A percentile compares a stretch with the other conserved stretches of the same genome.
Evolutionary conservation across 2,797 vertebrate genomes (phyloP).

Genomic region (Microtus agrestis): DNA sequence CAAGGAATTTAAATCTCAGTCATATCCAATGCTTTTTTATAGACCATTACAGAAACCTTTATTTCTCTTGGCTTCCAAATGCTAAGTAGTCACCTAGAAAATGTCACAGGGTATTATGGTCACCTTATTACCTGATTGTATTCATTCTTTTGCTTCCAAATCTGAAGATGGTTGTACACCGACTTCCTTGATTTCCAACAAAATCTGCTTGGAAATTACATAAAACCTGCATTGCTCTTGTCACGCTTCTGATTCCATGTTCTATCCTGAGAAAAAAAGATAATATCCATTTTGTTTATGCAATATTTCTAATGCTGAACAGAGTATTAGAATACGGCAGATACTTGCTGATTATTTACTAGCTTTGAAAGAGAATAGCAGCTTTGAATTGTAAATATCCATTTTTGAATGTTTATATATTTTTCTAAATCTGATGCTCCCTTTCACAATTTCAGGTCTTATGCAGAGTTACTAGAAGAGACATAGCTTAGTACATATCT

Average conservation of each 20-base stretch:
- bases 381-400: not conserved
- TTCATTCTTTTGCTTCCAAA: not conserved
- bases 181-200: not conserved
- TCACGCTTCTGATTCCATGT: not conserved
- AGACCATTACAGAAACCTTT: fast-evolving
- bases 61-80: not conserved
- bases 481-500: not conserved
- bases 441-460: not conserved
- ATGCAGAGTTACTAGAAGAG: not conserved
- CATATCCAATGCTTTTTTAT: not conserved
- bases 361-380: not conserved
- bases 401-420: not conserved
- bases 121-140: not conserved
- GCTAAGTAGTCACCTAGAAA: not conserved
- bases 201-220: not conserved
- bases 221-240: fast-evolving
- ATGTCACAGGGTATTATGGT: not conserved
- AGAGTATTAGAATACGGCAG: not conserved
- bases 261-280: not conserved
- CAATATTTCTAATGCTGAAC: not conserved
- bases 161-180: not conserved
- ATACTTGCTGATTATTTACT: not conserved
- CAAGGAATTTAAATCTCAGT: not conserved
- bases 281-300: not conserved
- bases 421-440: not conserved